phyloP scores from a whole-genome alignment of 2,888 invertebrate species.

The Stenotaenia linearis region DNA sequence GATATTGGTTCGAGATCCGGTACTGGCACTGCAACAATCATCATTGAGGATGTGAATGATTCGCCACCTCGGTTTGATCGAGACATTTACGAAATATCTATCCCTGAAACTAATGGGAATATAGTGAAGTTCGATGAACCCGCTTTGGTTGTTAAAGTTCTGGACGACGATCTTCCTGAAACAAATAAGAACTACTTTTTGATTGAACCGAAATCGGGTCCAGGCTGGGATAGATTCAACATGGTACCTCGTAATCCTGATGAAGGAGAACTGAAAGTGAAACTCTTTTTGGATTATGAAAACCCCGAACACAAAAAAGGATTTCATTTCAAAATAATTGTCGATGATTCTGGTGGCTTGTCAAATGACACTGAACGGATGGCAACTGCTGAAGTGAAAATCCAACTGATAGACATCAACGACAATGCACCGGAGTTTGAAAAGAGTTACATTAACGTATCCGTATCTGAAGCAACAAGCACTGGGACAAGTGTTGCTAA shows the following conservation, averaged over 20 bases:
- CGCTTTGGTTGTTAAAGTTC: conserved; percentile 35
- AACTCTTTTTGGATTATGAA: conserved; percentile 35
- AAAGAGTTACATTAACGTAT: conserved; percentile 44
- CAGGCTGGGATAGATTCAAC: conserved; percentile 35
- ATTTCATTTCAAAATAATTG: conserved; percentile 33
- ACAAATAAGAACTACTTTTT: conserved; percentile 35
- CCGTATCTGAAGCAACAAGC: conserved; percentile 45
- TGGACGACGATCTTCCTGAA: conserved; percentile 36
- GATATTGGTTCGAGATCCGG: conserved; percentile 43
- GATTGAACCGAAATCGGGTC: conserved; percentile 33
- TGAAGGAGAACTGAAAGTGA: conserved; percentile 21
- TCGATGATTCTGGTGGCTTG: conserved; percentile 34
- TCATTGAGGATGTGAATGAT: conserved; percentile 51
- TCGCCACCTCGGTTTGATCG: conserved; percentile 48
- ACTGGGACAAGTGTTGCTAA: conserved; percentile 45
- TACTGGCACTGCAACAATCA: conserved; percentile 46
- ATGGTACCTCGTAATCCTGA: conserved; percentile 1
- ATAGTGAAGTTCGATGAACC: conserved; percentile 28
- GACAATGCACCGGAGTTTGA: conserved; percentile 87
- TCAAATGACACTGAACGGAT: conserved; percentile 31
- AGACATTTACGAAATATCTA: conserved; percentile 36
- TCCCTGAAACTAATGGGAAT: conserved; percentile 36
- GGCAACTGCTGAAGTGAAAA: conserved; percentile 30
- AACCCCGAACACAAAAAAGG: conserved; percentile 33
- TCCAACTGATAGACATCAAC: conserved; percentile 70